Conservation (phyloP, 2,113 vertebrate genomes). For the Gadus macrocephalus region DNA sequence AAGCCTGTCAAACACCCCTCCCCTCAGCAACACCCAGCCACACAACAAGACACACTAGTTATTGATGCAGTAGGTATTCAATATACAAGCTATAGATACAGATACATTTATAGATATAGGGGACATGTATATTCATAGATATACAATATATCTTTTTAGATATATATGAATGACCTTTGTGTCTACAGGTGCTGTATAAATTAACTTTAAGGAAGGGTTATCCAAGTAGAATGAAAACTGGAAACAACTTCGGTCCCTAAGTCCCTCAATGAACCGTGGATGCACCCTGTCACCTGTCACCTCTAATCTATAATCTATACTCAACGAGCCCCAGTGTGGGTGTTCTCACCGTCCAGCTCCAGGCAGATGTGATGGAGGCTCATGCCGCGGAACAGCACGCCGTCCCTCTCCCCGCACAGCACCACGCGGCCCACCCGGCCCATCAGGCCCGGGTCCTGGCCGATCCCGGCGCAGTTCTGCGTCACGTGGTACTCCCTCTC, state of each 20-base stretch:
- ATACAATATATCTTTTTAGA: no score
- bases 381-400: conserved; percentile 77
- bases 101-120: no score
- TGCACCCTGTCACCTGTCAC: no score
- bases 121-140: no score
- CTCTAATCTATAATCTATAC: no score
- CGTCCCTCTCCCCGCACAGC: conserved; percentile 74
- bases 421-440: conserved; percentile 73
- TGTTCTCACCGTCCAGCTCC: conserved; percentile 73
- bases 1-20: not conserved
- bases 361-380: conserved; percentile 79
- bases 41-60: not conserved
- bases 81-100: not conserved
- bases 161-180: no score
- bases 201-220: no score
- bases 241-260: no score
- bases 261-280: no score
- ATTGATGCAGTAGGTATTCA: not conserved
- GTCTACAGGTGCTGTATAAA: no score
- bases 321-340: no score
- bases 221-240: no score
- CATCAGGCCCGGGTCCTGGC: conserved; percentile 76
- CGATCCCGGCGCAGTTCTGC: conserved; percentile 70
- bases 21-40: conserved; percentile 1
- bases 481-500: conserved; percentile 76